Evolutionary conservation across 1,140 invertebrate genomes (phyloP).

Genomic region (Pogonomyrmex californicus): DNA sequence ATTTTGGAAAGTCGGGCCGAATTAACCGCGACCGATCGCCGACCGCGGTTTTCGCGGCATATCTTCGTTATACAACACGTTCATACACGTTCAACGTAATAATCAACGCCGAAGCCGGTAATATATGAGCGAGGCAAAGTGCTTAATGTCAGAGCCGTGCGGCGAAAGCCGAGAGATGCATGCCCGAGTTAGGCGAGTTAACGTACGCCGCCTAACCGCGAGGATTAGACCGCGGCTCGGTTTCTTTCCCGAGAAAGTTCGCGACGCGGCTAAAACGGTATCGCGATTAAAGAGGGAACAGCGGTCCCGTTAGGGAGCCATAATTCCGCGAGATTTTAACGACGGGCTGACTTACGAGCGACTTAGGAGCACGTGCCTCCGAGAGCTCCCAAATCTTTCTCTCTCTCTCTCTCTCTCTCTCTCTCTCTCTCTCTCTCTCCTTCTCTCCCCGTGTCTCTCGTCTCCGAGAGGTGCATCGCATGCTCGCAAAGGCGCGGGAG

Average conservation of each 20-base stretch:
- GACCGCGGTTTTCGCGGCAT: slow-evolving; percentile 28
- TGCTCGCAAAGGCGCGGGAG: neutral
- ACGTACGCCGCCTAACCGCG: slow-evolving; percentile 40
- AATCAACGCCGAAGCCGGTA: slow-evolving; percentile 65
- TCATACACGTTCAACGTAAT: slow-evolving; percentile 61
- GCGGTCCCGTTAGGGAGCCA: slow-evolving; percentile 29
- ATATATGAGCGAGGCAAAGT: slow-evolving; percentile 73
- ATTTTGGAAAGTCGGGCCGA: slow-evolving; percentile 38
- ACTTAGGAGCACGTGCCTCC: neutral
- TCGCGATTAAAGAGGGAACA: slow-evolving; percentile 38
- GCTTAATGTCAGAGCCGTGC: slow-evolving; percentile 69
- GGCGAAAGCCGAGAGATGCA: slow-evolving; percentile 63
- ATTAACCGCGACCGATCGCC: slow-evolving; percentile 65
- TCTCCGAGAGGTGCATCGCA: no score
- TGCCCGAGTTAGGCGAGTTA: slow-evolving; percentile 63
- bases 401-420: no score
- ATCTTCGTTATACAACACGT: slow-evolving; percentile 49
- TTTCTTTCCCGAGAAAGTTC: slow-evolving; percentile 24
- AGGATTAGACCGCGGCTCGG: slow-evolving; percentile 62
- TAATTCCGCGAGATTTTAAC: slow-evolving; percentile 53
- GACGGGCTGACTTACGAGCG: slow-evolving; percentile 14
- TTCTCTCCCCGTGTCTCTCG: no score
- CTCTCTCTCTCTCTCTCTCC: no score
- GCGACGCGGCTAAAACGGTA: slow-evolving; percentile 33
- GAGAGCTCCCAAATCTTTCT: neutral